Base-by-base conservation (phyloP, 35 echinoderm and acorn worm species). In the Diadema setosum region DNA sequence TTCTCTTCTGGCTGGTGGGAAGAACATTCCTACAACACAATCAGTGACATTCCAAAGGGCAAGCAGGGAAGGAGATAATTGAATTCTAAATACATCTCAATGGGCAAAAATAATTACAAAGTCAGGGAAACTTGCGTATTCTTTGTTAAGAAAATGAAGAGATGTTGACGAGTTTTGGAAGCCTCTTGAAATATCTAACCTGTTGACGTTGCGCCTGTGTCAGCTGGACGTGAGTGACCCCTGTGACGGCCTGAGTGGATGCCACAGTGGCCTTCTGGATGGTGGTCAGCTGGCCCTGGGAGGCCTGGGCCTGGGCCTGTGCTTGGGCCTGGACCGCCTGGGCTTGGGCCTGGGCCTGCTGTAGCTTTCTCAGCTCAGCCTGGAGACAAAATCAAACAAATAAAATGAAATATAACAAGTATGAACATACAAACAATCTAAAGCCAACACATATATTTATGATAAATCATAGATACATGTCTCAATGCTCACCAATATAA, bases 321-420 rank as follows among this genome's bases (percentile, higher is more conserved):
- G 95, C 95, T 35, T 97, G 87, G 5, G 91, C 95, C 80, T 97
- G 83, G 0, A 88, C 95, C 70, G 91, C 86, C 23, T 86, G 81
- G 16, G 90, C 92, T 55, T 98, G 91, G n/a, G 96, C 92, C 25
- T 98, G 95, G n/a, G 95, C 95, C 69, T 97, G 96, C 39, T 87
- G 91, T 16, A 88, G 78, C 20, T 84, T 88, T 70, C 85, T 83
- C 48, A 91, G 41, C 39, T 97, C 83, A 32, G 76, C 86, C 78
- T 84, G 75, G 16, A 4, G 35, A 44, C 14, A 44, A 36, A 78
- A 42, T 1, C 14, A 2, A 1, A 42, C 73, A n/a, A n/a, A n/a
- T n/a, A n/a, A n/a, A n/a, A n/a, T n/a, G n/a, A n/a, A n/a, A n/a
- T n/a, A n/a, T n/a, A n/a, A n/a, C n/a, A n/a, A n/a, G n/a, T n/a